Evolutionary conservation across 2,888 invertebrate species (phyloP).

Genomic region (Epinotia nisella): DNA sequence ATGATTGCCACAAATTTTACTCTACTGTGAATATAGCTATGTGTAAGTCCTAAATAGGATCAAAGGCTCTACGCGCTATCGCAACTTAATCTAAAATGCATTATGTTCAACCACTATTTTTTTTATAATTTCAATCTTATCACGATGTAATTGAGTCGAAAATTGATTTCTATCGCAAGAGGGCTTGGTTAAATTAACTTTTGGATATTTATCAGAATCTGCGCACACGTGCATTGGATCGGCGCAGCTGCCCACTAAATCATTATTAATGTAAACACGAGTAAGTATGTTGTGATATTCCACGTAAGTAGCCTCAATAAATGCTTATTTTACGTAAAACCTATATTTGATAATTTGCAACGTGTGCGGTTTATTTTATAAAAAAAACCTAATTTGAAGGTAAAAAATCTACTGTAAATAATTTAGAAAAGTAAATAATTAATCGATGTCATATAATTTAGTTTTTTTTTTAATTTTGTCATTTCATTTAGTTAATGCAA

Average conservation of each 20-base stretch:
- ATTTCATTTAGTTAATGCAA: too few relatives aligned
- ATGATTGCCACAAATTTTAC: too few relatives aligned
- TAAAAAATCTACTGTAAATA: too few relatives aligned
- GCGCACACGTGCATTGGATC: conserved; percentile 25
- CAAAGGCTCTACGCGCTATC: conserved; percentile 8
- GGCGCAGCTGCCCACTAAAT: conserved; percentile 29
- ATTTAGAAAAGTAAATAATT: too few relatives aligned
- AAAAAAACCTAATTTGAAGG: too few relatives aligned
- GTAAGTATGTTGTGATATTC: conserved; percentile 51
- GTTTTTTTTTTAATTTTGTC: too few relatives aligned
- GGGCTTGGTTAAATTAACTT: not conserved
- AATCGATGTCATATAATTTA: too few relatives aligned
- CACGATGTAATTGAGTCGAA: not conserved
- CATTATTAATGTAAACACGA: conserved; percentile 29
- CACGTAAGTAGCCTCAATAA: conserved; percentile 55
- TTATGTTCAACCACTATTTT: not conserved
- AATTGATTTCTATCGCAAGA: not conserved
- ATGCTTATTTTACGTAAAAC: conserved; percentile 18
- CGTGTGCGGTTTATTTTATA: not conserved
- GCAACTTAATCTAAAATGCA: not conserved
- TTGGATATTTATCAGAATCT: not conserved
- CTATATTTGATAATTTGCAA: conserved; percentile 12
- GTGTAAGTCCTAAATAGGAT: conserved; percentile 16
- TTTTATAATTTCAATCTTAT: not conserved
- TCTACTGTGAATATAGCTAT: not conserved